Conservation (phyloP, 2,888 invertebrate genomes). For the Epinotia ramella region DNA sequence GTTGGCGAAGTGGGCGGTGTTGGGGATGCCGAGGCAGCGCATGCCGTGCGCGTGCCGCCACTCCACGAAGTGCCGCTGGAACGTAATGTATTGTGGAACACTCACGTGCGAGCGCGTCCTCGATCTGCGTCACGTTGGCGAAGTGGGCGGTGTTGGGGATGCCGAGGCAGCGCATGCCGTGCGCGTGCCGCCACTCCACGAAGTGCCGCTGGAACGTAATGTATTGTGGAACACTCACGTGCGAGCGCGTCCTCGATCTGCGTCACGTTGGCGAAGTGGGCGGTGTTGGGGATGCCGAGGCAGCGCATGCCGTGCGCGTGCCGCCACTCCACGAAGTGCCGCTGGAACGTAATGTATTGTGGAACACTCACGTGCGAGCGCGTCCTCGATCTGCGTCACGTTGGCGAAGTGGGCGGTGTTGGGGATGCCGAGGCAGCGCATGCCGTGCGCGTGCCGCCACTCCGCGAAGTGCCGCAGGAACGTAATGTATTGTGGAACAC, state of each 20-base stretch:
- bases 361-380: conserved; percentile 91
- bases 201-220: conserved; percentile 98
- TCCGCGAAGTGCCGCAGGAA: conserved; percentile 99
- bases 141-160: conserved; percentile 99
- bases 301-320: conserved; percentile 98
- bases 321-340: conserved; percentile 98
- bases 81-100: conserved; percentile 80
- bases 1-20: conserved; percentile 99
- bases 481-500: conserved; percentile 75
- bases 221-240: conserved; percentile 82
- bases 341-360: conserved; percentile 90
- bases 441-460: conserved; percentile 96
- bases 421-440: conserved; percentile 99
- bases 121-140: conserved; percentile 99
- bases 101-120: conserved; percentile 97
- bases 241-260: conserved; percentile 99
- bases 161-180: conserved; percentile 99
- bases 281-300: conserved; percentile 99
- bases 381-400: conserved; percentile 99
- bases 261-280: conserved; percentile 99
- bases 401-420: conserved; percentile 99
- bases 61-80: conserved; percentile 99
- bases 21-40: conserved; percentile 99
- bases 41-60: conserved; percentile 97
- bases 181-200: conserved; percentile 96